Conservation (phyloP, 1,140 invertebrate genomes). For the Papilio polytes region DNA sequence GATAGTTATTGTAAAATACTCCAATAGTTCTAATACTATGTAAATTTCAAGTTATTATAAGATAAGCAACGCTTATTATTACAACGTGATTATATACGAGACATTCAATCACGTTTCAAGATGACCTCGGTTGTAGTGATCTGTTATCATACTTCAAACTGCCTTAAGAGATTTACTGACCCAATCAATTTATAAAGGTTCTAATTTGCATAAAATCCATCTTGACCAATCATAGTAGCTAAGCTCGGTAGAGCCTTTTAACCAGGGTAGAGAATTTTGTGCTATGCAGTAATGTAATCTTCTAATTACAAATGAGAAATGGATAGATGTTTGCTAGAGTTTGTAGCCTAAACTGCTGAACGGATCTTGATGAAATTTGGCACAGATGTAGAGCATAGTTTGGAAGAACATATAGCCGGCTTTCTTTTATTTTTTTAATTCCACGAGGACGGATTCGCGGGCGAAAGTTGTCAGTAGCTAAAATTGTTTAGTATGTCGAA, state of each 20-base stretch:
- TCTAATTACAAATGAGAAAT: no score
- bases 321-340: no score
- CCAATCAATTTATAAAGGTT: constrained; percentile 16
- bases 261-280: not conserved
- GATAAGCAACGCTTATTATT: not conserved
- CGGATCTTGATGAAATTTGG: no score
- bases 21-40: not conserved
- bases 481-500: no score
- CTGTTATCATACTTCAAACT: constrained; percentile 19
- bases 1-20: not conserved
- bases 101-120: constrained; percentile 17
- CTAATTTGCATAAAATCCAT: not conserved
- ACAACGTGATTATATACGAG: not conserved
- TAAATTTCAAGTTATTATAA: not conserved
- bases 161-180: constrained; percentile 27
- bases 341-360: no score
- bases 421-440: no score
- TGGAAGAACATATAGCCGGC: no score
- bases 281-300: no score
- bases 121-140: constrained; percentile 18
- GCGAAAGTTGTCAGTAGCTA: no score
- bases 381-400: no score
- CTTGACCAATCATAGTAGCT: not conserved
- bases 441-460: no score
- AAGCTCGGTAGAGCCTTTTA: not conserved